These are phyloP conservation scores for Reticulitermes lucifugus DNA, from an alignment of 2,888 invertebrate species.

Conservation along the genomic window DNA sequence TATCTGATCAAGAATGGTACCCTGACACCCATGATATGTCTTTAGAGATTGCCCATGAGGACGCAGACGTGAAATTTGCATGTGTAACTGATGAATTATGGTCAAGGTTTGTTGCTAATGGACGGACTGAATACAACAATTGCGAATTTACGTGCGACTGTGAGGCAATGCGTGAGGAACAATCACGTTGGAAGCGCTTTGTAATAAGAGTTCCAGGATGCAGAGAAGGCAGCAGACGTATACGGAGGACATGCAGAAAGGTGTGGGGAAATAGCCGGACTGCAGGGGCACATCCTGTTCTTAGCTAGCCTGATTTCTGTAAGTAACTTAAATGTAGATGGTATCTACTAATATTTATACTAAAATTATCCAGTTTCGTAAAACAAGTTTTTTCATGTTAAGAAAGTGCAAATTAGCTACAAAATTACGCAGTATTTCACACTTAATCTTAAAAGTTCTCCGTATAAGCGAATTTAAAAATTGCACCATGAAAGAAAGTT, in stretches of 20 bases:
- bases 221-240: not conserved
- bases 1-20: not conserved
- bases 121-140: not conserved
- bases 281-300: too few relatives aligned
- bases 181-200: not conserved
- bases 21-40: not conserved
- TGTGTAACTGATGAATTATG: not conserved
- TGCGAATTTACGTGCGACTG: not conserved
- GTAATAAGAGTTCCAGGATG: not conserved
- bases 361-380: too few relatives aligned
- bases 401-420: too few relatives aligned
- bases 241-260: not conserved
- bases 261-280: not conserved
- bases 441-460: too few relatives aligned
- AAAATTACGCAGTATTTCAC: too few relatives aligned
- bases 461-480: too few relatives aligned
- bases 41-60: not conserved
- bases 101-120: not conserved
- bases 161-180: not conserved
- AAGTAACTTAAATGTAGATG: too few relatives aligned
- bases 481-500: too few relatives aligned
- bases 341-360: too few relatives aligned
- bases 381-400: too few relatives aligned
- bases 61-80: not conserved
- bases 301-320: too few relatives aligned